Conservation (phyloP, 2,888 invertebrate genomes). For the Polymixis flavicincta region DNA sequence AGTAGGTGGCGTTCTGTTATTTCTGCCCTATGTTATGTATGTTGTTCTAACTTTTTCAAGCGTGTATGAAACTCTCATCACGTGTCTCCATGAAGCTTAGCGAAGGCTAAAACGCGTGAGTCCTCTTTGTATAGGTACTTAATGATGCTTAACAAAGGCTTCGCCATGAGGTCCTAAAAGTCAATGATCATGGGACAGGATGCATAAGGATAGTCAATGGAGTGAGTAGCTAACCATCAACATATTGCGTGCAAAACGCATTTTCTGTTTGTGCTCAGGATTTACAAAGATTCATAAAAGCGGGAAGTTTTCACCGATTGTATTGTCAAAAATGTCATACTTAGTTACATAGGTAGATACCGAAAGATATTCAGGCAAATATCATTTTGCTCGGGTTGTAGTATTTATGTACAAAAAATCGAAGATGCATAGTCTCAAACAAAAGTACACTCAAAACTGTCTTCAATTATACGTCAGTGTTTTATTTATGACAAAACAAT, state of each 20-base stretch:
- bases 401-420: too few relatives aligned
- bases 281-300: neutral
- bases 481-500: too few relatives aligned
- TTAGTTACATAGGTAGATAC: neutral
- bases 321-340: neutral
- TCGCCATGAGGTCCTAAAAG: neutral
- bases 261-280: neutral
- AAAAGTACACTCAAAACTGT: too few relatives aligned
- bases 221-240: neutral
- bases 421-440: too few relatives aligned
- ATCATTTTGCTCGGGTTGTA: too few relatives aligned
- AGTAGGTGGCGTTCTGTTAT: too few relatives aligned
- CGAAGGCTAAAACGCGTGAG: neutral
- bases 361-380: too few relatives aligned
- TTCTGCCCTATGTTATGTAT: too few relatives aligned
- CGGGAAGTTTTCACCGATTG: neutral
- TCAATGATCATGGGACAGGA: neutral
- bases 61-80: neutral
- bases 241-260: neutral
- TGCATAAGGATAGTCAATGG: constrained; percentile 3
- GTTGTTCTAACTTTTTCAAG: neutral
- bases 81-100: neutral
- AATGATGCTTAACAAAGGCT: constrained; percentile 5
- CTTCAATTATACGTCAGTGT: too few relatives aligned
- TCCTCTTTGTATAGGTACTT: neutral